A percentile compares a stretch with the other conserved stretches of the same genome.
Evolutionary conservation across 2,113 vertebrate species (phyloP).

Genomic region (Chaetodon auriga): DNA sequence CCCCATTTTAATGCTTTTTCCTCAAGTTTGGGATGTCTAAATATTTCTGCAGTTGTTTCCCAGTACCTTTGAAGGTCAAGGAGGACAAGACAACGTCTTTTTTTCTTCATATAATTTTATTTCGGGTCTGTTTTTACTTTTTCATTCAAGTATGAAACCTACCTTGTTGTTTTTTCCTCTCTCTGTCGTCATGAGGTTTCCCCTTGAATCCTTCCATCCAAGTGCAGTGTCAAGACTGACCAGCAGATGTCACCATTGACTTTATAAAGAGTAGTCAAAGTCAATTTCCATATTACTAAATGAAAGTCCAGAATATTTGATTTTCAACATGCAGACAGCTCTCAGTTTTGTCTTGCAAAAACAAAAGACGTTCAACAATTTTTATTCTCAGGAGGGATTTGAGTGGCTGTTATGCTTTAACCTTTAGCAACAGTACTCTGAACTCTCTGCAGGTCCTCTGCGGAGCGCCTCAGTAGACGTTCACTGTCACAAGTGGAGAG

Average conservation of each 20-base stretch:
- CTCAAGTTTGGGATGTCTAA: not conserved
- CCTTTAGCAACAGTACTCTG: not conserved
- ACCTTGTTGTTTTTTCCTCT: too few relatives aligned
- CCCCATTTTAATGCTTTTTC: not conserved
- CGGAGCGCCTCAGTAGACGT: constrained; percentile 63
- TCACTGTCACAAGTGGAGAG: constrained; percentile 42
- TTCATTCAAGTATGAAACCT: not conserved
- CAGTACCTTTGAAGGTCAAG: too few relatives aligned
- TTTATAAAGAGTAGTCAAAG: not conserved
- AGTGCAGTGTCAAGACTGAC: not conserved
- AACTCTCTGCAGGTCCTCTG: constrained; percentile 66
- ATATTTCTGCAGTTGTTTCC: not conserved
- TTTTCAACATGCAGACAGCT: not conserved
- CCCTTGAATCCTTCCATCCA: not conserved
- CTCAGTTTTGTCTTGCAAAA: not conserved
- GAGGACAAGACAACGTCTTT: not conserved
- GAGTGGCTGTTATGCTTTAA: not conserved
- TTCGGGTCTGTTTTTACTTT: not conserved
- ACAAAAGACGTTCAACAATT: not conserved
- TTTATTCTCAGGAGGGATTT: not conserved
- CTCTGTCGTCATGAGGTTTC: not conserved
- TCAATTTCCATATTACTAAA: not conserved
- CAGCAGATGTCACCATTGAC: constrained; percentile 14
- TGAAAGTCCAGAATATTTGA: not conserved
- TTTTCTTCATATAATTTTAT: not conserved